phyloP scores from a whole-genome alignment of 2,888 invertebrate species.

The Branchellion lobata region DNA sequence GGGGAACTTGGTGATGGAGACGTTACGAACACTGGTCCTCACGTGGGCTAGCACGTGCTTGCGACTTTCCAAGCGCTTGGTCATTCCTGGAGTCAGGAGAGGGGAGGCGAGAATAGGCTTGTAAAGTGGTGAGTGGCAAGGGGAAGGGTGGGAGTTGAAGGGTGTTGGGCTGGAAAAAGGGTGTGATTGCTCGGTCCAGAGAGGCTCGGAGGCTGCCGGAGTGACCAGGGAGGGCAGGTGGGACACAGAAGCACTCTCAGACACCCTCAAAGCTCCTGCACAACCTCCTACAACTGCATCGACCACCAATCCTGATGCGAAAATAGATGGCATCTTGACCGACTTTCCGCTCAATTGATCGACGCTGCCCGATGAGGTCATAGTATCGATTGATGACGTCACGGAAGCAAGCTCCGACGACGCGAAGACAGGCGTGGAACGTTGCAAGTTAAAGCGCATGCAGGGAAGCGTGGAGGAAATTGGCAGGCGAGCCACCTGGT shows the following conservation, averaged over 20 bases:
- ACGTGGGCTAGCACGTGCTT: neutral
- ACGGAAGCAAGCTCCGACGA: too few relatives aligned
- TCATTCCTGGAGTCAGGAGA: neutral
- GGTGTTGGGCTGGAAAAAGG: neutral
- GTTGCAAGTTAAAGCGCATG: neutral
- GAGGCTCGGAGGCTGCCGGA: neutral
- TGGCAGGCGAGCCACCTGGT: neutral
- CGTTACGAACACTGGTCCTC: neutral
- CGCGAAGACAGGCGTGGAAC: too few relatives aligned
- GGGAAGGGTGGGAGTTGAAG: neutral
- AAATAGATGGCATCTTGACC: too few relatives aligned
- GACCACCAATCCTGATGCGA: too few relatives aligned
- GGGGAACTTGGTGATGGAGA: neutral
- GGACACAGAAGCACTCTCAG: too few relatives aligned
- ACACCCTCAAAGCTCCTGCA: too few relatives aligned
- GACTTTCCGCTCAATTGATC: too few relatives aligned
- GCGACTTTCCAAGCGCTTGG: neutral
- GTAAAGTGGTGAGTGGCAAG: neutral
- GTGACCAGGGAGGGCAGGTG: neutral
- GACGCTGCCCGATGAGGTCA: too few relatives aligned
- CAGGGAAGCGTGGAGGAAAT: constrained; percentile 1
- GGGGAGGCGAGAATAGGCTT: neutral
- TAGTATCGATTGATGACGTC: too few relatives aligned
- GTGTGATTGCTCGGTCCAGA: neutral
- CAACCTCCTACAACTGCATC: too few relatives aligned